Percentiles rank a stretch among this genome's conserved stretches.
Evolutionary conservation across 2,113 vertebrate species (phyloP).

Genomic region (Muntiacus muntjak): DNA sequence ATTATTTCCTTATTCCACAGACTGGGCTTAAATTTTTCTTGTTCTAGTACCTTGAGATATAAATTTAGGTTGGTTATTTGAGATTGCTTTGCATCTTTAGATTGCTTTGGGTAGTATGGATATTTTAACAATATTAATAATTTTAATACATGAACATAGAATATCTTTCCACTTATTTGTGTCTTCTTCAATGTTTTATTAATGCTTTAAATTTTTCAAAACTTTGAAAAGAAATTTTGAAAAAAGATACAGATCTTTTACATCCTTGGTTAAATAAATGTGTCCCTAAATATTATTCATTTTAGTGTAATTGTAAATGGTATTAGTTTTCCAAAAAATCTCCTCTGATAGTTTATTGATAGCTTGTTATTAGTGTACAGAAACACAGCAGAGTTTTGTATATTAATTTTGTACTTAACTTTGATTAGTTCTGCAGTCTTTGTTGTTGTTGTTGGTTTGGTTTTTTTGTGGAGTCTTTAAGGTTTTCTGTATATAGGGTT

Average conservation of each 20-base stretch:
- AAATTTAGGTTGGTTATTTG: neutral
- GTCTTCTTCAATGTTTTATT: neutral
- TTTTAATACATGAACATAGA: neutral
- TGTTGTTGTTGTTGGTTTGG: neutral
- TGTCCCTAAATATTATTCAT: neutral
- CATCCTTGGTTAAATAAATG: neutral
- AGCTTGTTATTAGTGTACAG: neutral
- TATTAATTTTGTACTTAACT: neutral
- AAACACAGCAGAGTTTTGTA: neutral
- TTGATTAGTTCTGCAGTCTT: neutral
- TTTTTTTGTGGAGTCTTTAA: neutral
- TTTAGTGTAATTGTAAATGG: neutral
- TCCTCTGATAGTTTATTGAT: neutral
- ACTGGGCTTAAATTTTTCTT: neutral
- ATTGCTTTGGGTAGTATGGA: neutral
- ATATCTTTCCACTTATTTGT: neutral
- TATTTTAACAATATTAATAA: neutral
- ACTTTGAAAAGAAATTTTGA: neutral
- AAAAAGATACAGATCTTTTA: neutral
- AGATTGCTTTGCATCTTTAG: neutral
- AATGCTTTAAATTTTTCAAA: neutral
- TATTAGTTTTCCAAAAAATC: neutral
- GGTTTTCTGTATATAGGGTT: neutral
- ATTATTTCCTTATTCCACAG: neutral
- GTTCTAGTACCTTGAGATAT: neutral